phyloP scores from a whole-genome alignment of 1,140 invertebrate genomes.

The Colletes gigas region DNA sequence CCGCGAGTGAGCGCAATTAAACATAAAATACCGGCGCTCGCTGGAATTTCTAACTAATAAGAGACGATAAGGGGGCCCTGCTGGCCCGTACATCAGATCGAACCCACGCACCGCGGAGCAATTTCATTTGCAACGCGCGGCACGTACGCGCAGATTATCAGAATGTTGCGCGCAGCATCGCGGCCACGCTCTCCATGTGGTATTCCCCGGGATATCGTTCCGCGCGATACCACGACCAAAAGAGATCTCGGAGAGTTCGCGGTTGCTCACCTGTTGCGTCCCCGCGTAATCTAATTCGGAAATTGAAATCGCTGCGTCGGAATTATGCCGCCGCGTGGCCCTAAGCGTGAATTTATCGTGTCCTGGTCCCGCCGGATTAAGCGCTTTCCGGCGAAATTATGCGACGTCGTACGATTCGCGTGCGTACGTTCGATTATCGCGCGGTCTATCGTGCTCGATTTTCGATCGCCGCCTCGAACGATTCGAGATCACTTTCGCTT shows the following conservation, averaged over 20 bases:
- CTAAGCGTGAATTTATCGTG: background rate
- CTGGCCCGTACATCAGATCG: constrained; percentile 46
- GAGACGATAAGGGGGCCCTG: constrained; percentile 32
- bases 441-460: too few relatives aligned
- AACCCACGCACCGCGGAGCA: constrained; percentile 52
- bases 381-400: background rate
- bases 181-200: constrained; percentile 7
- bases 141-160: constrained; percentile 51
- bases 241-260: background rate
- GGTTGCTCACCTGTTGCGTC: constrained; percentile 70
- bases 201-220: constrained; percentile 48
- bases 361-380: background rate
- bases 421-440: too few relatives aligned
- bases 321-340: background rate
- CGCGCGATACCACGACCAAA: constrained; percentile 32
- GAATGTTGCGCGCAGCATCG: constrained; percentile 32
- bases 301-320: constrained; percentile 24
- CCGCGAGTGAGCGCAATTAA: constrained; percentile 33
- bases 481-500: too few relatives aligned
- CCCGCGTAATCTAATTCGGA: constrained; percentile 31
- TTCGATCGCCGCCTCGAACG: too few relatives aligned
- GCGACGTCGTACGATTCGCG: background rate
- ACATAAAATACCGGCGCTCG: constrained; percentile 40
- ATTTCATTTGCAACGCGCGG: constrained; percentile 51
- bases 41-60: constrained; percentile 48